Evolutionary conservation across 1,140 invertebrate species (phyloP).

Genomic region (Micrasema minimum): DNA sequence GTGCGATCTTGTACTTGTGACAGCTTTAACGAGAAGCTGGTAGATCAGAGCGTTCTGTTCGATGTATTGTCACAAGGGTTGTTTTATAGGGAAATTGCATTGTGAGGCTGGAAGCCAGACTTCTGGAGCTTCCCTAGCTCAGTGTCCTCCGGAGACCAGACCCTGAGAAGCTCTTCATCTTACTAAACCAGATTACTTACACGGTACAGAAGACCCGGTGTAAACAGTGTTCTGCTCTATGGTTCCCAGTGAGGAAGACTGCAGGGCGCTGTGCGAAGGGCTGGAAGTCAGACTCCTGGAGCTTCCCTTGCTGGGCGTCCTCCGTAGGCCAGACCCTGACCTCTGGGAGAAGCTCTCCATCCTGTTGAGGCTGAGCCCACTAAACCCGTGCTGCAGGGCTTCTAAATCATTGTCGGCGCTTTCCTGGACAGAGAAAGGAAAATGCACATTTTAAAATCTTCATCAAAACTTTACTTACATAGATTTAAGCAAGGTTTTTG

Average conservation of each 20-base stretch:
- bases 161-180: conserved; percentile 58
- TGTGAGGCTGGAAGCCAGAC: conserved; percentile 48
- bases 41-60: conserved; percentile 14
- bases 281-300: conserved; percentile 57
- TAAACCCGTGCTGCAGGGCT: conserved; percentile 61
- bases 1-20: too few species aligned
- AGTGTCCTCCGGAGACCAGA: conserved; percentile 58
- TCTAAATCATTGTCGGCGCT: conserved; percentile 58
- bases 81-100: neutral
- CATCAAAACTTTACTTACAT: too few species aligned
- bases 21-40: too few species aligned
- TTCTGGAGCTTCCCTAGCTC: conserved; percentile 63
- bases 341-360: conserved; percentile 57
- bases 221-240: conserved; percentile 15
- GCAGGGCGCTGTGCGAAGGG: conserved; percentile 13
- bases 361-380: conserved; percentile 62
- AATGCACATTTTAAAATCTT: too few species aligned
- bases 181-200: conserved; percentile 54
- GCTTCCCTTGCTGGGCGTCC: conserved; percentile 63
- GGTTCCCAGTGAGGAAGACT: neutral
- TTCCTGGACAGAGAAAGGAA: too few species aligned
- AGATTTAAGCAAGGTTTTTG: too few species aligned
- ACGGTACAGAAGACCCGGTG: conserved; percentile 19
- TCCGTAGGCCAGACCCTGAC: conserved; percentile 53
- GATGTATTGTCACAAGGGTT: neutral